Percentiles rank a stretch among this genome's conserved stretches.
Conservation (phyloP, 1,140 invertebrate species). For the Drosophila navojoa region DNA sequence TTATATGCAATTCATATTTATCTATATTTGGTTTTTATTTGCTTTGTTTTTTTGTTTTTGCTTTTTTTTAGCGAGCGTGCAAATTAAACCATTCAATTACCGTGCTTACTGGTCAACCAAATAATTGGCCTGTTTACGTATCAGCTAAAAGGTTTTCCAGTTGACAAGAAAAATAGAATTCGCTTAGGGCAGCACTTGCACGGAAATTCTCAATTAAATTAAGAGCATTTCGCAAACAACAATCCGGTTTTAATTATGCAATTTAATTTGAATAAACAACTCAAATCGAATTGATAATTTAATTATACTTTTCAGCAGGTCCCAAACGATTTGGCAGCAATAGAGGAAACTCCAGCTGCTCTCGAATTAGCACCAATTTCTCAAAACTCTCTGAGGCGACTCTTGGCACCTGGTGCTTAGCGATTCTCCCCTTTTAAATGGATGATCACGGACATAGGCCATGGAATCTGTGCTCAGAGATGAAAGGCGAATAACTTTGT, state of each 20-base stretch:
- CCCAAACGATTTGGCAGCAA: background rate
- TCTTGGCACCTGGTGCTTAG: conserved; percentile 31
- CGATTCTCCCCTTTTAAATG: background rate
- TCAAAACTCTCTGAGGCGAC: conserved; percentile 20
- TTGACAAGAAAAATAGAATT: background rate
- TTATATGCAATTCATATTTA: conserved; percentile 24
- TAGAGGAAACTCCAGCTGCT: conserved; percentile 19
- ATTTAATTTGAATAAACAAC: conserved; percentile 17
- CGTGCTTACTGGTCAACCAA: conserved; percentile 16
- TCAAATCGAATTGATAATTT: conserved; percentile 26
- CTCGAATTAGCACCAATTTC: conserved; percentile 37
- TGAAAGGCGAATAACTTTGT: conserved; percentile 21
- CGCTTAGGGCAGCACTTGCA: background rate
- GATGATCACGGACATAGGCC: conserved; percentile 13
- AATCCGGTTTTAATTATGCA: conserved; percentile 24
- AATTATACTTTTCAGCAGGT: conserved; percentile 17
- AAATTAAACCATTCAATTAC: conserved; percentile 38
- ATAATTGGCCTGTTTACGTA: conserved; percentile 14
- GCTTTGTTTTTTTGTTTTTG: background rate
- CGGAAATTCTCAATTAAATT: conserved; percentile 7
- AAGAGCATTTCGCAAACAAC: background rate
- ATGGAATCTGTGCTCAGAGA: background rate
- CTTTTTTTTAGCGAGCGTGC: conserved; percentile 18
- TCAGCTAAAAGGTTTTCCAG: conserved; percentile 38
- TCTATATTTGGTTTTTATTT: background rate